Base-by-base conservation (phyloP, 2,888 invertebrate species). In the Tubiluchus corallicola region DNA sequence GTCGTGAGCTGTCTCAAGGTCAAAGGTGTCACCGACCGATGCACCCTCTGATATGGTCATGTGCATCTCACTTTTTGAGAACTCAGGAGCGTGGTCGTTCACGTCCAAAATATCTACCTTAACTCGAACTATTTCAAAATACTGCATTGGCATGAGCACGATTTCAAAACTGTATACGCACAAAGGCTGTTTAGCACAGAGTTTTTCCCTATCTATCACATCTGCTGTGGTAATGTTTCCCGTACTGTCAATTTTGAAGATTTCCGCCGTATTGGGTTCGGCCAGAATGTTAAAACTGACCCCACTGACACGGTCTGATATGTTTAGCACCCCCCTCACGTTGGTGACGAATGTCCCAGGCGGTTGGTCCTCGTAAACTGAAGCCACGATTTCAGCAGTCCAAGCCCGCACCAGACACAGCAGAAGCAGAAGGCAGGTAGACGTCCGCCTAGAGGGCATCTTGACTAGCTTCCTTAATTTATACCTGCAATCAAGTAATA, bases 101-200 rank as follows among this genome's bases (percentile, higher is more conserved):
- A 29, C 29, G 29, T 29, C 29, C 9, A 29, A 9, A n/a, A 29
- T 29, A n/a, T 29, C 29, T n/a, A 29, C 29, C 29, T 29, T 29
- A n/a, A 29, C 29, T 9, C 29, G 29, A 9, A 29, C 29, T 9
- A 29, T 29, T n/a, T 29, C 29, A 29, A 29, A 29, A n/a, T 29
- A 29, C n/a, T 29, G 29, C 29, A 29, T 29, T n/a, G 29, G 29
- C 29, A 29, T 29, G 29, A 29, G 29, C 29, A n/a, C 29, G 29
- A 29, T n/a, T 9, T 29, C 29, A n/a, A 29, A 29, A n/a, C 29
- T 29, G 29, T 29, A n/a, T n/a, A 29, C 29, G 29, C 29, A 29
- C 29, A n/a, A 9, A 9, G 29, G 29, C 29, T 9, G 9, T 9
- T 29, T n/a, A n/a, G 9, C 29, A n/a, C 29, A 29, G 9, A 29